Base-by-base conservation (phyloP, 2,113 vertebrate species). In the Pao palembangensis region DNA sequence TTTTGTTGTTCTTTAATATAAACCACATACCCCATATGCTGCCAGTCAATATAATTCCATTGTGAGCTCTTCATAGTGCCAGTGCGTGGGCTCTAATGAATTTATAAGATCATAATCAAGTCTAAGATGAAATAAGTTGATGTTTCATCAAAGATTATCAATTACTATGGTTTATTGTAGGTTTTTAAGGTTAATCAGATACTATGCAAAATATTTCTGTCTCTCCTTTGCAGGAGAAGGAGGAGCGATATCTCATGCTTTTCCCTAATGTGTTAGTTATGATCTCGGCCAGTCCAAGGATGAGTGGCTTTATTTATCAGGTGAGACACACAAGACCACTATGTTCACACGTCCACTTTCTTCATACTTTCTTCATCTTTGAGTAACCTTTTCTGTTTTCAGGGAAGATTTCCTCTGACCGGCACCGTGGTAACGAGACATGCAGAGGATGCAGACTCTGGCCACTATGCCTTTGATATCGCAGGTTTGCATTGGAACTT, bases 231-330 rank as follows among this genome's bases (percentile, higher is more conserved):
- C 76, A 99, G 97, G 97, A 98, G 55, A 96, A 94, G 87, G 96
- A 98, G 23, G 97, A 98, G 76, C 87, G 95, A 0, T 99, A 98
- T 85, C 88, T 98, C 60, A 91, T 98, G 92, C 83, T 98, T 68
- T 99, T 99, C 84, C 90, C 95, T 17, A 93, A 83, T 3, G 63
- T 93, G 77, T 71, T 99, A 64, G 85, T 98, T 62, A 94, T 97
- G 91, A 87, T 98, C 20, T 98, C 96, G 21, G 94, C 95, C 67
- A 98, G 96, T 84, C 93, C 95, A 58, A 92, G 96, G 53, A 98
- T 98, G 96, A 99, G 96, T 74, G 96, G 96, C 71, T 99, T 99
- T 67, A 94, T 99, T 76, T 99, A 96, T 87, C 96, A 98, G 94
- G 97, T 95, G 86, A 88, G 61, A 1, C 1, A 3, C 15, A 44